Evolutionary conservation across 1,140 invertebrate species (phyloP), one percentile per base, ranked within the genome.

Genomic region (Leptoteleia sp.): DNA sequence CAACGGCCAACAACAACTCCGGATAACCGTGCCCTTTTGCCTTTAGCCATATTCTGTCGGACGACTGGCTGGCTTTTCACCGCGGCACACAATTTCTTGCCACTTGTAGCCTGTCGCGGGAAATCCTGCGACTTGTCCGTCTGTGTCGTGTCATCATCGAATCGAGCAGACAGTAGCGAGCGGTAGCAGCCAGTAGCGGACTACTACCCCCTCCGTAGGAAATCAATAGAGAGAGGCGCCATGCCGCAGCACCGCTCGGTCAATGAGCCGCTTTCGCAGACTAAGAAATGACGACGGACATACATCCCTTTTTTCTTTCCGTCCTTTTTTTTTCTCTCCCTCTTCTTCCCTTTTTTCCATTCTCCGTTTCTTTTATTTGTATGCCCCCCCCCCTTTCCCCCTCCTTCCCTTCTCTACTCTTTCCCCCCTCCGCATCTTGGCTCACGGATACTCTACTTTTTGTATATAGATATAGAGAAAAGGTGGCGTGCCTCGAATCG

Each of bases 171-270:
- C 57, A 64, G 70, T 64, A 64, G 70, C 57, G 50, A 64, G 59
- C 59, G 35, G 70, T 73, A 73, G 70, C 70, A 73, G 42, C 35
- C 70, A 73, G 70, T 57, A 57, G 59, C 57, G 59, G 11, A 64
- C 59, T 55, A 64, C 70, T 65, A 73, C 22, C 81, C 82, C 82
- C 83, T 83, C 82, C 67, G 80, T 76, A 80, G 81, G 83, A 86
- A 86, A 86, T 87, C 85, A 87, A 87, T 87, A 87, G 83, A 86
- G 82, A 85, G 78, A 84, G 80, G 76, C 78, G 65, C 78, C 78
- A 65, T 80, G 79, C 75, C 79, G 76, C 76, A 79, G 70, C 73
- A 81, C 57, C 35, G 55, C 59, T 73, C 70, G 77, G 77, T 79
- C 71, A 80, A 83, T 75, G 76, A 79, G 68, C 62, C 67, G 71